A percentile compares a stretch with the other conserved stretches of the same genome.
phyloP scores from a whole-genome alignment of 2,797 vertebrate species.

The Cuculus canorus region DNA sequence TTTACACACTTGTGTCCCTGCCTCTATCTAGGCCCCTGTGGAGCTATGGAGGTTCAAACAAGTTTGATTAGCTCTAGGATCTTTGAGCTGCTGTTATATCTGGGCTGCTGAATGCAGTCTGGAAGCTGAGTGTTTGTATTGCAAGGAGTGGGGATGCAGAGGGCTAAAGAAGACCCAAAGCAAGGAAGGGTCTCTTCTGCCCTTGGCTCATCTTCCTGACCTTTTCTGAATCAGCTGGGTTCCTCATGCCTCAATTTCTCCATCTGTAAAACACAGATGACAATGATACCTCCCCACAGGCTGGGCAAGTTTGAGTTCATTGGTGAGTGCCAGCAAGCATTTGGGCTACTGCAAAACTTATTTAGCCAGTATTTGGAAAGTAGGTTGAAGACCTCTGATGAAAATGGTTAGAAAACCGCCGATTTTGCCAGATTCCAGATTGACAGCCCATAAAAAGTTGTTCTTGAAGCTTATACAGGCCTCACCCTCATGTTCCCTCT shows the following conservation, averaged over 20 bases:
- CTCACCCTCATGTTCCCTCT: neutral
- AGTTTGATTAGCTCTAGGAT: constrained; percentile 10
- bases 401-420: neutral
- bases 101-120: neutral
- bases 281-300: neutral
- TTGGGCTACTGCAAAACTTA: neutral
- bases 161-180: neutral
- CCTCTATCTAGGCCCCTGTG: neutral
- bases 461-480: neutral
- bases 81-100: neutral
- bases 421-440: neutral
- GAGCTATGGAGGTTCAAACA: constrained; percentile 35
- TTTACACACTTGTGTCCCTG: neutral
- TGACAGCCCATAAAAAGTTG: neutral
- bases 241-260: neutral
- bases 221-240: neutral
- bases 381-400: neutral
- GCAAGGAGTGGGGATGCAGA: neutral
- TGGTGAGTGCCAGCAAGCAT: neutral
- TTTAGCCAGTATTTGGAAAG: neutral
- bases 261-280: neutral
- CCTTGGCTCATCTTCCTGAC: neutral
- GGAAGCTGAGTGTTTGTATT: neutral
- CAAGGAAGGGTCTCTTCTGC: neutral
- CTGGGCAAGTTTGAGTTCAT: neutral